These are phyloP conservation scores for Leguminivora glycinivorella DNA, from an alignment of 1,140 invertebrate genomes.

Conservation along the genomic window DNA sequence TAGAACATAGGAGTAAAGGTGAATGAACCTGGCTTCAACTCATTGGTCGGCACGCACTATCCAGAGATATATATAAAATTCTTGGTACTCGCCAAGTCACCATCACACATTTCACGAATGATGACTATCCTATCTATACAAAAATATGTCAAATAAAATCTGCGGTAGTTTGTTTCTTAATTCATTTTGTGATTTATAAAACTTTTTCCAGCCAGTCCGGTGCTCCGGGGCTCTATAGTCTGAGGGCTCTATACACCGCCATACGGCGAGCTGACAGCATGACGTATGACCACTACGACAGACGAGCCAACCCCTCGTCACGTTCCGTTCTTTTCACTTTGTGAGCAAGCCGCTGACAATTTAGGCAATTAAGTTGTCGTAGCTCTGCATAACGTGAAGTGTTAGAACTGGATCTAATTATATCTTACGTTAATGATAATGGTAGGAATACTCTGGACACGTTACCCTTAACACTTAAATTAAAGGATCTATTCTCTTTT, in stretches of 20 bases:
- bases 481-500: neutral
- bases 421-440: slow-evolving; percentile 16
- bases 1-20: too few species aligned
- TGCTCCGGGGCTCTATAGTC: too few species aligned
- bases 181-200: slow-evolving; percentile 13
- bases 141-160: neutral
- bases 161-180: neutral
- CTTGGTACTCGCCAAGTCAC: neutral
- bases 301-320: slow-evolving; percentile 40
- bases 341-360: slow-evolving; percentile 49
- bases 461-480: neutral
- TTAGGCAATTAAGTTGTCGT: slow-evolving; percentile 63
- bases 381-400: slow-evolving; percentile 44
- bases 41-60: too few species aligned
- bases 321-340: slow-evolving; percentile 42
- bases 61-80: too few species aligned
- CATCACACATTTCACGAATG: neutral
- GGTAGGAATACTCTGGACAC: neutral
- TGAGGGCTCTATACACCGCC: neutral
- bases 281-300: slow-evolving; percentile 32
- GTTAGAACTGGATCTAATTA: slow-evolving; percentile 26
- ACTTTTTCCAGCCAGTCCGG: neutral
- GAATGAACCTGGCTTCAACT: too few species aligned
- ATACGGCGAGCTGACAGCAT: slow-evolving; percentile 30
- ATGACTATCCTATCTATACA: neutral